Evolutionary conservation across 2,888 invertebrate genomes (phyloP), one percentile per base, ranked within the genome.

Genomic region (Nysson spinosus): DNA sequence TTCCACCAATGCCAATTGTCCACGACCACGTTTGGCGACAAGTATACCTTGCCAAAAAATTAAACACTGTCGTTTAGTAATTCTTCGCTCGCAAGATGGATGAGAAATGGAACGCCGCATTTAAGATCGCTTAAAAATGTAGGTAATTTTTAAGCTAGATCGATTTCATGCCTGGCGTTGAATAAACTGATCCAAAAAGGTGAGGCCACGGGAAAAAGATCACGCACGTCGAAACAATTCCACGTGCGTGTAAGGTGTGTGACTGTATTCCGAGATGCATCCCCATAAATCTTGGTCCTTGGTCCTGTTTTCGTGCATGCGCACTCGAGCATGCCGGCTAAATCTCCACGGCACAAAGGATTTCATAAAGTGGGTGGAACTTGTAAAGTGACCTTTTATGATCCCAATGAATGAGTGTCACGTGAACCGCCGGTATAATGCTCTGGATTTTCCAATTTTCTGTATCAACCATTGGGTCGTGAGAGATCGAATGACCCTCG

Each of bases 321-420:
- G 75, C 79, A 80, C 79, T 80, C 78, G 77, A 81, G 82, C 78
- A 83, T 80, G 74, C 75, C 77, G 70, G 72, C 80, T 78, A 78
- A 81, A 81, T 82, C 77, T 79, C 52, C 26, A 30, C 42, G 49
- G 47, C 57, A 83, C 79, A 82, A 84, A 81, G 75, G 58, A 63
- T 69, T 75, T 73, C 71, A 78, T 78, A 80, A 79, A 78, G 79
- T 80, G 73, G 79, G 82, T 78, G 79, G 79, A 77, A 79, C 79
- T 78, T 80, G 80, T 81, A 80, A 81, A 82, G 82, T 83, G 82
- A 81, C 78, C 81, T 80, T 83, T 83, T 81, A 83, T 78, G 83
- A 75, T 64, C 54, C 43, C 71, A 49, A 68, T 70, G 77, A 77
- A 75, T 73, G 58, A 72, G 65, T 67, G 79, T 77, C 79, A 72